Evolutionary conservation across 2,797 vertebrate species (phyloP).

Genomic region (Lepidocolaptes lacrymiger): DNA sequence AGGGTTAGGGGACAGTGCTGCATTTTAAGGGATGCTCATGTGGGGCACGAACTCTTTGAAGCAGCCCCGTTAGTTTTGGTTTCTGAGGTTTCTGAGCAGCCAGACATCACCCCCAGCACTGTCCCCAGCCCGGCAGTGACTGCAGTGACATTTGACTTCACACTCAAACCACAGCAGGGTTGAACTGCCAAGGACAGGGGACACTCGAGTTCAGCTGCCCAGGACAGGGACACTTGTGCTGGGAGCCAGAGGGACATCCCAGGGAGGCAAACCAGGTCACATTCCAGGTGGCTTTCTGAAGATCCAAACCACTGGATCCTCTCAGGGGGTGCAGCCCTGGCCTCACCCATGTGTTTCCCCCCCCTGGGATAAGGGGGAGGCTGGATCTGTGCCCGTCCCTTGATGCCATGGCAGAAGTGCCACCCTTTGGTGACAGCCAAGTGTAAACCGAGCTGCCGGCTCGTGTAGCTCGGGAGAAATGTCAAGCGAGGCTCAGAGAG

Average conservation of each 20-base stretch:
- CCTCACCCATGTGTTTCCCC: accelerated
- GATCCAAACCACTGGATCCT: neutral
- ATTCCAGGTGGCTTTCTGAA: neutral
- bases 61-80: neutral
- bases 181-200: neutral
- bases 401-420: neutral
- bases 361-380: neutral
- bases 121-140: neutral
- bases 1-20: too few relatives aligned
- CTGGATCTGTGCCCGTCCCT: neutral
- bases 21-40: accelerated
- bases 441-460: neutral
- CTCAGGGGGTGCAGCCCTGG: neutral
- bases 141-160: neutral
- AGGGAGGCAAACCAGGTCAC: neutral
- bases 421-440: neutral
- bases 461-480: neutral
- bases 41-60: neutral
- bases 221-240: accelerated
- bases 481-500: neutral
- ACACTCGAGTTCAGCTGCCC: accelerated
- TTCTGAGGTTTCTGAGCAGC: neutral
- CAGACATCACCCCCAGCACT: accelerated
- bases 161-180: accelerated
- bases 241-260: neutral